Base-by-base conservation (phyloP, 2,797 vertebrate genomes). In the Graptemys geographica region DNA sequence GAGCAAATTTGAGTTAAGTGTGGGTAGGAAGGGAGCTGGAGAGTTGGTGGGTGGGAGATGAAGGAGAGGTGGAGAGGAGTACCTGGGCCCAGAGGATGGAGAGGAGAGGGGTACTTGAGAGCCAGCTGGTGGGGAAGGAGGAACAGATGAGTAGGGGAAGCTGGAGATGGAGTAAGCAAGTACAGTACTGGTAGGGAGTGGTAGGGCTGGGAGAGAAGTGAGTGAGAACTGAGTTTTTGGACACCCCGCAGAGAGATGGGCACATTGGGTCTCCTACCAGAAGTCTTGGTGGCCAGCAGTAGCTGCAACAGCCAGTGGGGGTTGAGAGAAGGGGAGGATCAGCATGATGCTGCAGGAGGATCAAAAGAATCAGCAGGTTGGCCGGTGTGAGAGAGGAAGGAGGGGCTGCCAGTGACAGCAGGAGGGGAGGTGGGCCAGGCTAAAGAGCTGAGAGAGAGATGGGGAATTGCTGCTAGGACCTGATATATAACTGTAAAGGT, bases 401-500 rank as follows among this genome's bases (percentile, higher is more conserved):
- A 8, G 12, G 13, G 76, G 21, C 28, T 89, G 33, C 83, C 16
- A 83, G 84, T 79, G 91, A n/a, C 15, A 8, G 79, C 51, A 82
- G 31, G 33, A 57, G 83, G 41, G 37, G 82, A 44, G 3, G 62
- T 49, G 81, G 62, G 23, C 72, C 6, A 49, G 74, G 13, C 25
- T 79, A 93, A 5, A 1, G 53, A 83, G 41, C 82, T 56, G 57
- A 72, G 69, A 31, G 31, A 49, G 11, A 83, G 37, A 69, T 72
- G 55, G 74, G 78, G 37, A 89, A 78, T 28, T 69, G 49, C 23
- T 90, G 27, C 80, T 90, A 49, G 72, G 41, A 52, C 74, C 83
- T 83, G 15, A 28, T 90, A 27, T 5, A 79, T 76, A 47, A 13
- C 81, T 51, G 41, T 72, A 41, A 94, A 96, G 31, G 13, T 62